A percentile compares a stretch with the other conserved stretches of the same genome.
phyloP scores from a whole-genome alignment of 2,797 vertebrate species.

The Coregonus suidteri region DNA sequence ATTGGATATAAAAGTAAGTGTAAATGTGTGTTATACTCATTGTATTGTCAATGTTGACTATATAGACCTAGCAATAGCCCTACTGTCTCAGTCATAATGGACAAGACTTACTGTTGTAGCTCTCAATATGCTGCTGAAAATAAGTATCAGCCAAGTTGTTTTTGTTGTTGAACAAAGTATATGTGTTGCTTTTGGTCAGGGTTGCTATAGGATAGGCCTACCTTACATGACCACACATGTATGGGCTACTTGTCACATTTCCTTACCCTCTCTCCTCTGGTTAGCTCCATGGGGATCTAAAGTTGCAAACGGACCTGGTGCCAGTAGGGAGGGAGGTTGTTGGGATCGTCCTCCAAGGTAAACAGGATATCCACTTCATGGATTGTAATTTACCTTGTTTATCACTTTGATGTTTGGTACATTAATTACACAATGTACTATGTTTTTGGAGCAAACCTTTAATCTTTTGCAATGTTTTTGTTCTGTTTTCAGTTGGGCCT shows the following conservation, averaged over 20 bases:
- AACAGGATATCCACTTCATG: neutral
- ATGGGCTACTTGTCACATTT: neutral
- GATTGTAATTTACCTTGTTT: neutral
- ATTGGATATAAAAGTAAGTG: conserved; percentile 84
- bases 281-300: conserved; percentile 74
- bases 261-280: neutral
- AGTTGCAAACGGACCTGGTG: conserved; percentile 79
- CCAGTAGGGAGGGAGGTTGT: conserved; percentile 92
- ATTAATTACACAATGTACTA: neutral
- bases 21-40: neutral
- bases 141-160: neutral
- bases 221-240: neutral
- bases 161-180: neutral
- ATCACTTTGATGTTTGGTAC: neutral
- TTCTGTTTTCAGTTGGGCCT: conserved; percentile 79
- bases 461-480: neutral
- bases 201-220: neutral
- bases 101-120: neutral
- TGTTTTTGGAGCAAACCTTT: neutral
- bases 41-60: neutral
- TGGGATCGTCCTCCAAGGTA: conserved; percentile 89
- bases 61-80: neutral
- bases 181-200: neutral
- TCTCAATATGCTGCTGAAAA: neutral
- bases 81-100: neutral